Base-by-base conservation (phyloP, 2,888 invertebrate genomes). In the Drosophila limbata region DNA sequence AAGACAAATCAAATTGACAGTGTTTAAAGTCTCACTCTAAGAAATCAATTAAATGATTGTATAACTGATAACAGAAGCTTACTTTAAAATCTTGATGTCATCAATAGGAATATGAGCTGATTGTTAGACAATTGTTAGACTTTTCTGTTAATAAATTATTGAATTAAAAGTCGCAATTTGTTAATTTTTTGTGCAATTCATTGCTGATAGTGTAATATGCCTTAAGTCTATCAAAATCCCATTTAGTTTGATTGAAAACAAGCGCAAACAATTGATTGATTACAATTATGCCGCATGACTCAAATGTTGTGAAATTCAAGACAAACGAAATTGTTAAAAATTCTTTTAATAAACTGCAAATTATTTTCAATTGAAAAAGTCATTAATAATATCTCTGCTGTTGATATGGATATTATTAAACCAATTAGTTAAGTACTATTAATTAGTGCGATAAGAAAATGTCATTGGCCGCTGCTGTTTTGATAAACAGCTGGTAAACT, bases 391-490 rank as follows among this genome's bases (percentile, higher is more conserved):
- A 35, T 19, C n/a, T 10, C 5, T 25, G 10, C 25, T 25, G 15
- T 39, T 39, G 52, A 15, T 21, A 56, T 45, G 28, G 4, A 11
- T 15, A 15, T 50, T 53, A 48, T 25, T 57, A 57, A 67, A 31
- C 33, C 51, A 60, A 62, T 48, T 62, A 48, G 28, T 13, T 19
- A 45, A 48, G 25, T 35, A 15, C 15, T 37, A 11, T 63, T 73
- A 65, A 78, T 69, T 74, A 42, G n/a, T 13, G 64, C 45, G 59
- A 66, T 75, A 79, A 53, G 45, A 37, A 3, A 1, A 11, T 52
- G 35, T 13, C 8, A 28, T 28, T 4, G 25, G 33, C 52, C 45
- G 28, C 65, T 33, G 31, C 15, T 33, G 31, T 15, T 21, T n/a
- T 47, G 37, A 50, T 61, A 59, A 33, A 17, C 44, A 40, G 47